Conservation (phyloP, 2,888 invertebrate species). For the Lamproptera curius region DNA sequence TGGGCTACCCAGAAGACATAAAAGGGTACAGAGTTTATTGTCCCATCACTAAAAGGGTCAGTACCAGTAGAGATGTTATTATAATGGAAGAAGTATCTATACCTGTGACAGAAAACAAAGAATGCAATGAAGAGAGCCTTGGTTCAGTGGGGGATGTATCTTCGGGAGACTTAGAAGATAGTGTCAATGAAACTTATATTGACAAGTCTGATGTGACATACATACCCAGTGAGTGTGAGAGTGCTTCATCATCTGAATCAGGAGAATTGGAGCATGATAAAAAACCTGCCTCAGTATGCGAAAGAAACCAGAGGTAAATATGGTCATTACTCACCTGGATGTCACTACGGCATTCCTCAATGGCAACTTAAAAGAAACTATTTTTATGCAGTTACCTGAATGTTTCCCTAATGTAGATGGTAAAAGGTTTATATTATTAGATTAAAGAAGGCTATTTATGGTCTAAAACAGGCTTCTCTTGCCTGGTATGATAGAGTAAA, state of each 20-base stretch:
- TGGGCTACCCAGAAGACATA: not conserved
- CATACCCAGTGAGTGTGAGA: not conserved
- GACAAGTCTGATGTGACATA: not conserved
- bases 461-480: conserved; percentile 18
- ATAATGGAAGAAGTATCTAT: not conserved
- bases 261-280: not conserved
- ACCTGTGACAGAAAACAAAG: not conserved
- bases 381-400: no score
- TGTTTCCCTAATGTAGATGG: no score
- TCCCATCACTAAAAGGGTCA: not conserved
- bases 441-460: conserved; percentile 21
- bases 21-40: not conserved
- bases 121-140: not conserved
- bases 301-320: not conserved
- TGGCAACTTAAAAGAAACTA: no score
- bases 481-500: conserved; percentile 20
- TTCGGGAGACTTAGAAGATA: not conserved
- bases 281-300: not conserved
- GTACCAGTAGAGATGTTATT: not conserved
- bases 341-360: no score
- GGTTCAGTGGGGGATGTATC: not conserved
- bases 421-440: no score
- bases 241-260: not conserved
- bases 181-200: not conserved
- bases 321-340: no score